Evolutionary conservation across 2,888 invertebrate species (phyloP), one percentile per base, ranked within the genome.

Genomic region (Papilio elwesi): DNA sequence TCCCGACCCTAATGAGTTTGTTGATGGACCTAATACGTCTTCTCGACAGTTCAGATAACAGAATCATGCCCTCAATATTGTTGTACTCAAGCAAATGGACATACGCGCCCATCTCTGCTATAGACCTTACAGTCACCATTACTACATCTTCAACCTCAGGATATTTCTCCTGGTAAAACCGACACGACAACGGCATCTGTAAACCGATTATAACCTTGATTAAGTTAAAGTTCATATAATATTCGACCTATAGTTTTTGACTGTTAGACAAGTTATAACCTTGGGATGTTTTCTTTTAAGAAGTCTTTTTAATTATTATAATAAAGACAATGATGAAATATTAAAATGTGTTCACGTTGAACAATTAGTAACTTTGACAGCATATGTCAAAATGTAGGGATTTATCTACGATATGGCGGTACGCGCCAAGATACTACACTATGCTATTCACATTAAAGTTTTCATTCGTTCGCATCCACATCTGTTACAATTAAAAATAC

Each of bases 101-200:
- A 90, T 99, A 99, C 2, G 99, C 99, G 74, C 99, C 99, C 99
- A 99, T 99, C 94, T 99, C 99, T 16, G 99, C 99, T 84, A 99
- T 99, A 77, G 98, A 97, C 62, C 98, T 95, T 5, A 99, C 99
- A 87, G 99, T 99, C 43, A 99, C 99, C 99, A 99, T 99, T 64
- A 99, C 99, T 66, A 99, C 99, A 96, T 99, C 99, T 84, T 99
- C 99, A 74, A 99, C 96, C 88, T 99, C 99, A 1, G 99, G 99
- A 93, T 98, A 99, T 85, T 97, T 98, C 91, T 99, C 98, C 87
- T 97, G 97, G 89, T 99, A 99, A 95, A 98, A 99, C 86, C 99
- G 96, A 96, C 99, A 99, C 81, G 97, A 97, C 75, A 99, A 95
- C 85, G 98, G 97, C 97, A 97, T 97, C 94, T 96, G 87, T 70